Percentiles rank a stretch among this genome's conserved stretches.
These are phyloP conservation scores for Ecliptopera silaceata DNA, from an alignment of 2,888 invertebrate species.

Conservation along the genomic window DNA sequence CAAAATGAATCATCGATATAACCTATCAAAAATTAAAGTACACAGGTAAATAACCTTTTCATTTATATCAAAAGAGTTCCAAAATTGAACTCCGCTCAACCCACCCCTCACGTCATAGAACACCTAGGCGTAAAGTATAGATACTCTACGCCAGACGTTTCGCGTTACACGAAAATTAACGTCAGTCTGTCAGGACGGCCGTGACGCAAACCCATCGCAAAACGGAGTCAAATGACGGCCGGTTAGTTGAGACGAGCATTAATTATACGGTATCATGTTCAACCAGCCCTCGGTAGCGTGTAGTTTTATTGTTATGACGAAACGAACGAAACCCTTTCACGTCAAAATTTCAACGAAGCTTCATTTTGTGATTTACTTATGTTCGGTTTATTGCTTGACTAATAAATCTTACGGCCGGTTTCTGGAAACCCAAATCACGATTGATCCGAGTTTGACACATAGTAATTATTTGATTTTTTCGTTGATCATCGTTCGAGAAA, in stretches of 20 bases:
- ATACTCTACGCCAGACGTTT: slow-evolving; percentile 59
- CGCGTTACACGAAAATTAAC: slow-evolving; percentile 72
- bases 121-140: slow-evolving; percentile 19
- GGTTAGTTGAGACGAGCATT: slow-evolving; percentile 66
- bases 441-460: no score
- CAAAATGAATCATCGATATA: no score
- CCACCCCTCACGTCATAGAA: slow-evolving; percentile 19
- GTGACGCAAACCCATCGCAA: slow-evolving; percentile 44
- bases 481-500: no score
- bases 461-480: no score
- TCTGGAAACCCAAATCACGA: no score
- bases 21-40: no score
- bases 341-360: slow-evolving; percentile 21
- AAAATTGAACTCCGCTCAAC: slow-evolving; percentile 3
- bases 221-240: slow-evolving; percentile 41
- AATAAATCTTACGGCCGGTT: no score
- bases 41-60: no score
- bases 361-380: slow-evolving; percentile 17
- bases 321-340: slow-evolving; percentile 18
- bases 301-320: slow-evolving; percentile 29
- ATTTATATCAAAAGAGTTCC: background rate
- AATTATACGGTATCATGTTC: slow-evolving; percentile 70
- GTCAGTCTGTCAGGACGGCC: slow-evolving; percentile 55
- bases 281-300: slow-evolving; percentile 27
- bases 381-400: no score